These are phyloP conservation scores for Mohoua ochrocephala DNA, from an alignment of 2,113 vertebrate species.

Conservation along the genomic window DNA sequence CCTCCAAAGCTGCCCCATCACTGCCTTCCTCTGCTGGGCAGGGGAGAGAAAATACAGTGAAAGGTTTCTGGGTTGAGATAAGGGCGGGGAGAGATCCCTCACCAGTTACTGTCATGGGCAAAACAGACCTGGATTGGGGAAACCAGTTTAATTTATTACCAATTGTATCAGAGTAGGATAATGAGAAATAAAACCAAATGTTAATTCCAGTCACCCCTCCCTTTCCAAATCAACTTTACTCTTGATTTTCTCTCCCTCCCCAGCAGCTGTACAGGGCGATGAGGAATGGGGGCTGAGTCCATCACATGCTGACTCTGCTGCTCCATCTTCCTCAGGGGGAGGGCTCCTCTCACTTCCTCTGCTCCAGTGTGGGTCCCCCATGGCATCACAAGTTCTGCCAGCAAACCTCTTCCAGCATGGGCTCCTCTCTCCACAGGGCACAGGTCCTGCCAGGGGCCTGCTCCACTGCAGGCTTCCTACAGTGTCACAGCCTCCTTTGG, in stretches of 20 bases:
- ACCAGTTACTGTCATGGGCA: background rate
- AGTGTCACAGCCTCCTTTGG: background rate
- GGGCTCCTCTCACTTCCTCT: background rate
- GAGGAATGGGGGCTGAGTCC: background rate
- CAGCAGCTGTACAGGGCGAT: background rate
- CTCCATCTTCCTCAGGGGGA: background rate
- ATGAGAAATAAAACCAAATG: background rate
- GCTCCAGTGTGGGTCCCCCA: background rate
- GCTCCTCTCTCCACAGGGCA: background rate
- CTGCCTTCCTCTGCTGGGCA: background rate
- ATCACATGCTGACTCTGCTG: background rate
- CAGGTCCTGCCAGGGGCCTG: background rate
- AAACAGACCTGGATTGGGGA: background rate
- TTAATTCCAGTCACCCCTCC: background rate
- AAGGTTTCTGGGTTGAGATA: background rate
- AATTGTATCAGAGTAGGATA: background rate
- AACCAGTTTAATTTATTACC: background rate
- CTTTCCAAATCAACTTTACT: background rate
- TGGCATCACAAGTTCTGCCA: background rate
- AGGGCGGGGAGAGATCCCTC: background rate
- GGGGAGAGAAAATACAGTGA: background rate
- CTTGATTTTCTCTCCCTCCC: background rate
- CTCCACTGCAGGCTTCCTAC: accelerated
- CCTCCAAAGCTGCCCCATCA: background rate
- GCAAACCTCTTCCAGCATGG: background rate